Conservation (phyloP, 2,888 invertebrate genomes). For the Amphipyra berbera region DNA sequence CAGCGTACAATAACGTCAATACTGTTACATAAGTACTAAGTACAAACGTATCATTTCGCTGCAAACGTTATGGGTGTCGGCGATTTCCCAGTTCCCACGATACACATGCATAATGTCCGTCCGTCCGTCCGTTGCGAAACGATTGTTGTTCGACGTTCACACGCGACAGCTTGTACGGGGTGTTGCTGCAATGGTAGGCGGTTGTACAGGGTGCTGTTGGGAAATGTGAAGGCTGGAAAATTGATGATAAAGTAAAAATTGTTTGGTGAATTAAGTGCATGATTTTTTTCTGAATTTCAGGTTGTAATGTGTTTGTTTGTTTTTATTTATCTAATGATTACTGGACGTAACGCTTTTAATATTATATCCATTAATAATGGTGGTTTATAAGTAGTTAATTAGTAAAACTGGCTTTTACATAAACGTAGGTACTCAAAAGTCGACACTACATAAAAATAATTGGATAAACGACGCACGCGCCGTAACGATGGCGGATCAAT, state of each 20-base stretch:
- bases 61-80: conserved; percentile 62
- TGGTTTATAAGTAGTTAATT: conserved; percentile 16
- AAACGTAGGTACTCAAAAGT: conserved; percentile 30
- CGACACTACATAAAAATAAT: conserved; percentile 54
- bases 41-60: conserved; percentile 70
- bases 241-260: neutral
- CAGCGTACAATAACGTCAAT: conserved; percentile 39
- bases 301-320: too few relatives aligned
- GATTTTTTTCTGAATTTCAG: neutral
- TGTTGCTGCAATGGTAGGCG: conserved; percentile 38
- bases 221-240: neutral
- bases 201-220: conserved; percentile 10
- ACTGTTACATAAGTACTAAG: conserved; percentile 45
- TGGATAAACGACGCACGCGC: conserved; percentile 51
- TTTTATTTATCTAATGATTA: too few relatives aligned
- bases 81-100: conserved; percentile 74
- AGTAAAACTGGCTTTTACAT: conserved; percentile 28
- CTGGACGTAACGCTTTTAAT: too few relatives aligned
- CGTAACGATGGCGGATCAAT: conserved; percentile 51
- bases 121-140: conserved; percentile 67
- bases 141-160: conserved; percentile 70
- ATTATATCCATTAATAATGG: too few relatives aligned
- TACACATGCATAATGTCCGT: conserved; percentile 70
- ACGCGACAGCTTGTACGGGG: conserved; percentile 61
- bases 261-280: neutral